These are phyloP conservation scores for Magallana angulata DNA, from an alignment of 1,140 invertebrate genomes.

Conservation along the genomic window DNA sequence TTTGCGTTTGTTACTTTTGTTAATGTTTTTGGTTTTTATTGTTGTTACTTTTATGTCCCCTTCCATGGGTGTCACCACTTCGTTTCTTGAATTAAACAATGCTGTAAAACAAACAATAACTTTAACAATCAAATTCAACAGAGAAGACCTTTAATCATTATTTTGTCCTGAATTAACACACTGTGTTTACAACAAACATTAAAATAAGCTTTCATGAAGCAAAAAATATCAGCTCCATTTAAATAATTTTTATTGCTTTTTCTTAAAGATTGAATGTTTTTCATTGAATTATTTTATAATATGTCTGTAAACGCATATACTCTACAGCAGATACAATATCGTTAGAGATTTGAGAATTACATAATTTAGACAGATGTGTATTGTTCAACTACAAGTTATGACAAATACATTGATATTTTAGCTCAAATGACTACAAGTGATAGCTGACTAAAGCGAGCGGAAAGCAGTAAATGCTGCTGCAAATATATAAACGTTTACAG, in stretches of 20 bases:
- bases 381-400: not conserved
- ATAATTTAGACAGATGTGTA: not conserved
- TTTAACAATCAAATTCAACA: too few species aligned
- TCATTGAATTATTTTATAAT: too few species aligned
- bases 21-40: not conserved
- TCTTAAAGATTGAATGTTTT: too few species aligned
- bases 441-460: not conserved
- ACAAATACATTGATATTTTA: not conserved
- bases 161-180: too few species aligned
- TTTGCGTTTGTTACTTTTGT: not conserved
- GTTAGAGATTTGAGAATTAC: too few species aligned
- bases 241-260: too few species aligned
- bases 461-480: not conserved
- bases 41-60: slow-evolving; percentile 8
- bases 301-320: slow-evolving; percentile 14
- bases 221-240: too few species aligned
- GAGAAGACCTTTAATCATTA: too few species aligned
- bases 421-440: not conserved
- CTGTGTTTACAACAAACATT: too few species aligned
- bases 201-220: too few species aligned
- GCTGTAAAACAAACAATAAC: not conserved
- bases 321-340: not conserved
- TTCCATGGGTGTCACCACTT: not conserved
- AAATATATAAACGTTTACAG: slow-evolving; percentile 15
- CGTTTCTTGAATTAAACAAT: slow-evolving; percentile 13